Evolutionary conservation across 2,797 vertebrate species (phyloP).

Genomic region (Tinamus major): DNA sequence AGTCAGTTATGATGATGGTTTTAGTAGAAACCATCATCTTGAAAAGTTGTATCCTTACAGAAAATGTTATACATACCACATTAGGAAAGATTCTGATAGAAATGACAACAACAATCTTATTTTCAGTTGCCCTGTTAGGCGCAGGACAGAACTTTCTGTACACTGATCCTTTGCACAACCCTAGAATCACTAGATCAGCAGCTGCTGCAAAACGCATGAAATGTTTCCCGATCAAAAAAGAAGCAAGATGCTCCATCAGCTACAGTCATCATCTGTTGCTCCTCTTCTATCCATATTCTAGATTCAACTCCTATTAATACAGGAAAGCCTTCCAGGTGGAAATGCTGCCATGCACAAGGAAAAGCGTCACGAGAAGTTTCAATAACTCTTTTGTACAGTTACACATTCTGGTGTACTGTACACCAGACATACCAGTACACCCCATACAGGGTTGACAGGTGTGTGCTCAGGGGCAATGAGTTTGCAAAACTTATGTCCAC

Average conservation of each 20-base stretch:
- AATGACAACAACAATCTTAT: not conserved
- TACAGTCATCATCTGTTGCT: not conserved
- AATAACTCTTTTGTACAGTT: not conserved
- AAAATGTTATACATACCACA: not conserved
- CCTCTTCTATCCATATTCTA: not conserved
- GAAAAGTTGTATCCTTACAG: not conserved
- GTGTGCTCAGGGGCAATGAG: no score
- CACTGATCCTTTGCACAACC: not conserved
- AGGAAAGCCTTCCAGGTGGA: not conserved
- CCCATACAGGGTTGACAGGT: not conserved
- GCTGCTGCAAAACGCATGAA: not conserved
- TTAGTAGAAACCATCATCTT: not conserved
- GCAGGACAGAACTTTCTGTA: not conserved
- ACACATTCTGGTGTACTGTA: not conserved
- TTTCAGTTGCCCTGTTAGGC: not conserved
- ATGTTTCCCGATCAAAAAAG: not conserved
- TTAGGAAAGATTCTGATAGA: not conserved
- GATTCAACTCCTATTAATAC: not conserved
- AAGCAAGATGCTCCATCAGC: not conserved
- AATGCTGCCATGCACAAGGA: not conserved
- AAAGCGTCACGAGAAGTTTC: not conserved
- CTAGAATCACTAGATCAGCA: not conserved
- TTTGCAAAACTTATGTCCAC: no score
- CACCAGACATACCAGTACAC: no score
- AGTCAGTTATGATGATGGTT: not conserved